A percentile compares a stretch with the other conserved stretches of the same genome.
phyloP scores from a whole-genome alignment of 2,888 invertebrate genomes.

The Aleiodes testaceus region DNA sequence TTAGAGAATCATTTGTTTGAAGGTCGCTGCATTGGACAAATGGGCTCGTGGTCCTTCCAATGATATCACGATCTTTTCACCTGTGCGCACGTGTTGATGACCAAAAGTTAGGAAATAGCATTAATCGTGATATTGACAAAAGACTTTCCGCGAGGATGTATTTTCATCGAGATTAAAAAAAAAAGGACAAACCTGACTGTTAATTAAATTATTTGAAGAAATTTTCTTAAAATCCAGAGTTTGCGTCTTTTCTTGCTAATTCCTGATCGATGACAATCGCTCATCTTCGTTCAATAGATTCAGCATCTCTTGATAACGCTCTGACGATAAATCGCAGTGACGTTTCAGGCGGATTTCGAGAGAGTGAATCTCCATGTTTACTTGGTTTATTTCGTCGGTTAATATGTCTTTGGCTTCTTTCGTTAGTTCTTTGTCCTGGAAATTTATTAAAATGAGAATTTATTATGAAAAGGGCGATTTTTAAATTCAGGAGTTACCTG shows the following conservation, averaged over 20 bases:
- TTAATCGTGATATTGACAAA: constrained; percentile 52
- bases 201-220: constrained; percentile 42
- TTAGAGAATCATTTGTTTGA: constrained; percentile 52
- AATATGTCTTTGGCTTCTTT: constrained; percentile 78
- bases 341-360: constrained; percentile 78
- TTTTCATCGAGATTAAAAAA: constrained; percentile 51
- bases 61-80: constrained; percentile 59
- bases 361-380: constrained; percentile 74
- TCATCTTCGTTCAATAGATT: constrained; percentile 51
- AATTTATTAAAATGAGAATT: constrained; percentile 8
- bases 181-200: constrained; percentile 46
- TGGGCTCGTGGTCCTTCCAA: constrained; percentile 86
- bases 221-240: background rate
- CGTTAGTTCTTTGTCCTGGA: constrained; percentile 73
- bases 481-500: constrained; percentile 53
- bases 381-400: constrained; percentile 74
- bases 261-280: constrained; percentile 50
- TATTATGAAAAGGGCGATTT: background rate
- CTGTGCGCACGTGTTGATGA: constrained; percentile 43
- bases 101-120: constrained; percentile 47
- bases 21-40: constrained; percentile 88
- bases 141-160: constrained; percentile 50
- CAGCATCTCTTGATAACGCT: constrained; percentile 72
- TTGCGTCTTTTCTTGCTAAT: constrained; percentile 13
- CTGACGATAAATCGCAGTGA: constrained; percentile 76